phyloP scores from a whole-genome alignment of 2,888 invertebrate genomes.

The Drosophila acutilabella region DNA sequence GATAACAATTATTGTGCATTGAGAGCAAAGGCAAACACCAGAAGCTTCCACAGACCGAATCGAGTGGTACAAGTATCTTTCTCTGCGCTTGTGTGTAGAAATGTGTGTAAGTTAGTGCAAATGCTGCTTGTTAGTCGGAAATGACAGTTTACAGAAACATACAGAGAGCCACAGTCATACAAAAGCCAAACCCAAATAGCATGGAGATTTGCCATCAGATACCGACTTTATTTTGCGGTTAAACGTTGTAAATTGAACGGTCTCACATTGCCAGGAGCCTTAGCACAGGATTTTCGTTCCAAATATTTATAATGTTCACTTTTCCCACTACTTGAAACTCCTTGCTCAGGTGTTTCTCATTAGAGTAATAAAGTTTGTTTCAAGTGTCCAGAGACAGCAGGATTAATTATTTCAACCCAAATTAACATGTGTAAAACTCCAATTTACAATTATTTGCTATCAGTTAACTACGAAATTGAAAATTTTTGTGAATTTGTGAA shows the following conservation, averaged over 20 bases:
- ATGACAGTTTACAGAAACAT: conserved; percentile 74
- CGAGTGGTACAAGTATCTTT: conserved; percentile 19
- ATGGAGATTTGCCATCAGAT: conserved; percentile 70
- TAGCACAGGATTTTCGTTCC: background rate
- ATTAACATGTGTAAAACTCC: background rate
- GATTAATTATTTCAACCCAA: conserved; percentile 46
- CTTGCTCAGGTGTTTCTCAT: conserved; percentile 60
- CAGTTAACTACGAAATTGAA: background rate
- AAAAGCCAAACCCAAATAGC: conserved; percentile 65
- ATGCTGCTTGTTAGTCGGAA: conserved; percentile 64
- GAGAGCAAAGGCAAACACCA: conserved; percentile 68
- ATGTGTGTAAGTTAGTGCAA: conserved; percentile 2
- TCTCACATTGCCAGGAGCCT: conserved; percentile 30
- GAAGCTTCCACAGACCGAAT: conserved; percentile 43
- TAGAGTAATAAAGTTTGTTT: conserved; percentile 41
- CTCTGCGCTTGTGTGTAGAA: background rate
- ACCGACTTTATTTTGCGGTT: conserved; percentile 65
- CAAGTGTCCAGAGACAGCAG: conserved; percentile 25
- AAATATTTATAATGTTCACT: background rate
- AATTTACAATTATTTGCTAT: background rate
- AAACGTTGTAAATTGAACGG: conserved; percentile 51
- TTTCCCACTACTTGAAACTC: conserved; percentile 10
- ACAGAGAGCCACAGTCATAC: conserved; percentile 44
- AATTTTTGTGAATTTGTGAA: too few relatives aligned
- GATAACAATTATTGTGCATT: conserved; percentile 79